A percentile compares a stretch with the other conserved stretches of the same genome.
These are phyloP conservation scores for Hydraecia micacea DNA, from an alignment of 2,888 invertebrate species.

Conservation along the genomic window DNA sequence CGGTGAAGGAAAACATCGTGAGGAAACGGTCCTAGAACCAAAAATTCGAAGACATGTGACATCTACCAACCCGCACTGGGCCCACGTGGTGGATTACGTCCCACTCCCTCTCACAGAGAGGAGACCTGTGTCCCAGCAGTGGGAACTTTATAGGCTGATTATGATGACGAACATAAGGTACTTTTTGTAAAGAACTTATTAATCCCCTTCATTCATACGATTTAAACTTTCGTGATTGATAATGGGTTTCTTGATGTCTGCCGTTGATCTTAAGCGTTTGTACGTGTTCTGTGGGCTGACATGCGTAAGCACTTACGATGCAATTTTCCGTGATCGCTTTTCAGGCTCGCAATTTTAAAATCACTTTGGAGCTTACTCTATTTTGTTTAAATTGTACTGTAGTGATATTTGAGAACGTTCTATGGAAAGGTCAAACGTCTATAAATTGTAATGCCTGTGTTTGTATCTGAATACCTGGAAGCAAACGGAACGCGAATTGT, in stretches of 20 bases:
- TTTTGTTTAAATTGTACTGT: not conserved
- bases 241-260: slow-evolving; percentile 13
- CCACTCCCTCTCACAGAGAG: too few relatives aligned
- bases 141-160: too few relatives aligned
- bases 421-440: not conserved
- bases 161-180: not conserved
- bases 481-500: not conserved
- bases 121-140: too few relatives aligned
- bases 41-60: too few relatives aligned
- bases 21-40: too few relatives aligned
- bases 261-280: not conserved
- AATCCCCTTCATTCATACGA: not conserved
- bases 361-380: not conserved
- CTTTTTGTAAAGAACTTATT: not conserved
- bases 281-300: slow-evolving; percentile 8
- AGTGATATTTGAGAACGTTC: not conserved
- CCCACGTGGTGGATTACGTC: too few relatives aligned
- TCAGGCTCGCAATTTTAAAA: not conserved
- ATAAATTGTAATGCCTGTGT: not conserved
- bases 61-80: too few relatives aligned
- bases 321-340: slow-evolving; percentile 8
- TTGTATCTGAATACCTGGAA: not conserved
- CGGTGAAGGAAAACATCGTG: too few relatives aligned
- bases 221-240: not conserved
- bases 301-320: not conserved